Evolutionary conservation across 2,797 vertebrate genomes (phyloP).

Genomic region (Gymnothorax javanicus): DNA sequence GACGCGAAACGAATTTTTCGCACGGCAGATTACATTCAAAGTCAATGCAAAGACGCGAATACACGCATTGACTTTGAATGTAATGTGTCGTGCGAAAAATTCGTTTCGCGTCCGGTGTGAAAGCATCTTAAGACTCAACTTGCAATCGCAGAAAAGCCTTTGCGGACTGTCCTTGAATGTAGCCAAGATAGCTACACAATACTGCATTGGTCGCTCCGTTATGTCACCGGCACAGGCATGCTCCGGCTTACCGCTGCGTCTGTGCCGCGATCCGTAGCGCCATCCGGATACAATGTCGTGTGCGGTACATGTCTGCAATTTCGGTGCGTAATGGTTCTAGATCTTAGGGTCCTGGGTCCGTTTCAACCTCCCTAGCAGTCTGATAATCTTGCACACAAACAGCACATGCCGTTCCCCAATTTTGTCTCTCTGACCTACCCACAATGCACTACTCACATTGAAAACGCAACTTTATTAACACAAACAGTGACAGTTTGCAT

Average conservation of each 20-base stretch:
- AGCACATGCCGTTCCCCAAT: constrained; percentile 77
- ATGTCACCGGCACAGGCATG: neutral
- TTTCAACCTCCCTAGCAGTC: neutral
- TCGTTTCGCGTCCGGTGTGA: too few species aligned
- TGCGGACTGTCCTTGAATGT: neutral
- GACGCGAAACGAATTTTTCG: neutral
- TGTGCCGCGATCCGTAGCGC: constrained; percentile 61
- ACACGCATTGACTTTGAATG: too few species aligned
- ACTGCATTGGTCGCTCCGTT: neutral
- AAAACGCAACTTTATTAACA: constrained; percentile 44
- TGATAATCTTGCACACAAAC: constrained; percentile 45
- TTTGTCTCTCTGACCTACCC: constrained; percentile 73
- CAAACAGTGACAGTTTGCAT: neutral
- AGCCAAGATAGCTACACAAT: neutral
- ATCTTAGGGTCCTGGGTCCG: constrained; percentile 4
- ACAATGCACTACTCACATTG: constrained; percentile 58
- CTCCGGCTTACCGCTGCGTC: constrained; percentile 65
- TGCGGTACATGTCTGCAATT: constrained; percentile 65
- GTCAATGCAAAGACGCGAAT: too few species aligned
- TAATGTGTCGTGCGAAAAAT: too few species aligned
- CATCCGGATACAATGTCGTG: constrained; percentile 66
- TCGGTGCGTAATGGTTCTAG: neutral
- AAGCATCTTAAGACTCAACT: too few species aligned
- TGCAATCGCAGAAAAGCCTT: neutral
- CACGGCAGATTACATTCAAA: too few species aligned